Evolutionary conservation across 1,140 invertebrate genomes (phyloP).

Genomic region (Bombus ignitus): DNA sequence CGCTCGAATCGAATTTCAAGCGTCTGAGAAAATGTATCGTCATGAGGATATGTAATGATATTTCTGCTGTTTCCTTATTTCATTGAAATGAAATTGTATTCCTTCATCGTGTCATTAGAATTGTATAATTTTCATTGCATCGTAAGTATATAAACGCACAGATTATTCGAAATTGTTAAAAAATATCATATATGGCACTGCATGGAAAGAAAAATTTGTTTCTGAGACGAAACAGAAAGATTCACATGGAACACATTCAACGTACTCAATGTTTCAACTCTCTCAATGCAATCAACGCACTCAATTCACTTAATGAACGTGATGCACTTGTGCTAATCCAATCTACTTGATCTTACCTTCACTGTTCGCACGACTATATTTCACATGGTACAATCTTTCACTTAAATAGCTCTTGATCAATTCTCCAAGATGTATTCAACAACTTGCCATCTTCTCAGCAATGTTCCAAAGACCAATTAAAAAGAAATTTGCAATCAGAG

Average conservation of each 20-base stretch:
- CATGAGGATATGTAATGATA: no score
- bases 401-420: background rate
- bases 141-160: background rate
- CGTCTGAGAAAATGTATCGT: background rate
- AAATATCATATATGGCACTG: background rate
- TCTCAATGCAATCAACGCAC: background rate
- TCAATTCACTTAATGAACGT: conserved; percentile 5
- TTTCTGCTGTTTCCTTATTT: no score
- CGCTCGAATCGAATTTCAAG: background rate
- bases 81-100: no score
- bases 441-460: no score
- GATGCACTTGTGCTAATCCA: conserved; percentile 1
- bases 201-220: background rate
- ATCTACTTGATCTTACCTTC: background rate
- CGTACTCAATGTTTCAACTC: no score
- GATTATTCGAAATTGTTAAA: background rate
- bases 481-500: no score
- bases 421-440: no score
- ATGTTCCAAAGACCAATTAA: no score
- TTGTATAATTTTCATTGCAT: background rate
- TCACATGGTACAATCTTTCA: background rate
- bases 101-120: background rate
- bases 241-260: background rate
- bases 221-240: background rate
- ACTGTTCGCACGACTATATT: background rate